phyloP scores from a whole-genome alignment of 2,113 vertebrate genomes.

The Channa argus region DNA sequence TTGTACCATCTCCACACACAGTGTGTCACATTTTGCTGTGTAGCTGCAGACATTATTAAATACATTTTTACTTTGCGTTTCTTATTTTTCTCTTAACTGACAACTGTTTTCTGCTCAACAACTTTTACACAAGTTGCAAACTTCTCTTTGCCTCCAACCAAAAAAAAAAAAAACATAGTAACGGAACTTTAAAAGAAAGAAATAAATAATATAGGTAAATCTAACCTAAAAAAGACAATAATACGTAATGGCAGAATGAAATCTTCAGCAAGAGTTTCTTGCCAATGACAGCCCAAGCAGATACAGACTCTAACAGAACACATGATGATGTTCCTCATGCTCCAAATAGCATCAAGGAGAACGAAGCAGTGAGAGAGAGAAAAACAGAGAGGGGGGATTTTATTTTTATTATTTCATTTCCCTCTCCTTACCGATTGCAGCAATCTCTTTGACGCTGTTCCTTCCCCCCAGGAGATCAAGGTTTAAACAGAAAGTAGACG shows the following conservation, averaged over 20 bases:
- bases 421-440: neutral
- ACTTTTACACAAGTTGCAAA: conserved; percentile 6
- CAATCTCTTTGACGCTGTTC: neutral
- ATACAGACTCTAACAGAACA: conserved; percentile 20
- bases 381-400: neutral
- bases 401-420: conserved; percentile 10
- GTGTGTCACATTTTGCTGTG: no score
- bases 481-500: conserved; percentile 12
- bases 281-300: conserved; percentile 33
- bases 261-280: neutral
- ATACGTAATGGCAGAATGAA: neutral
- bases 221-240: no score
- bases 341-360: conserved; percentile 50
- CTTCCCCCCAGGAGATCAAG: conserved; percentile 2
- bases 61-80: neutral
- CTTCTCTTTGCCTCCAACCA: neutral
- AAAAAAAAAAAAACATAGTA: neutral
- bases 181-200: neutral
- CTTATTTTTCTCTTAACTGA: neutral
- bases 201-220: neutral
- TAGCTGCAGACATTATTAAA: neutral
- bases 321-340: conserved; percentile 41
- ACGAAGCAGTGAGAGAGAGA: conserved; percentile 2
- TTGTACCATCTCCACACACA: no score
- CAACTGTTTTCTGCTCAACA: neutral